Conservation (phyloP, 2,797 vertebrate genomes). For the Decapterus maruadsi region DNA sequence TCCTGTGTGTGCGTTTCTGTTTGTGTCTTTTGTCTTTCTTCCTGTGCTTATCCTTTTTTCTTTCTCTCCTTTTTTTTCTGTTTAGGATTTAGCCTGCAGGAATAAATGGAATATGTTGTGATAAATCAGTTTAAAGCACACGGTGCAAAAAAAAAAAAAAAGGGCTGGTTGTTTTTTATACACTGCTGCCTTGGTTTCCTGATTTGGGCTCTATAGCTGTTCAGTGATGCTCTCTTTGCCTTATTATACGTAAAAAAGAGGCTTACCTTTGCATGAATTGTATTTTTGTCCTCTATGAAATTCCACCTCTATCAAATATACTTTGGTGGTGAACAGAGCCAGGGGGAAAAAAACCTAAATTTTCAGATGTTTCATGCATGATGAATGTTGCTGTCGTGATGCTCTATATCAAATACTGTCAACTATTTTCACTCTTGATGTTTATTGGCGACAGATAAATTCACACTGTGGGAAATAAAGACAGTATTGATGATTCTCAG, state of each 20-base stretch:
- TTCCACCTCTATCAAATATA: background rate
- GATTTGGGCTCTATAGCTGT: slow-evolving; percentile 5
- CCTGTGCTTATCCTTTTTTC: slow-evolving; percentile 14
- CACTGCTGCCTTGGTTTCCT: slow-evolving; percentile 11
- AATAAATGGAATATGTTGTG: slow-evolving; percentile 45
- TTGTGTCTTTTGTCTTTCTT: slow-evolving; percentile 11
- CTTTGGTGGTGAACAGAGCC: background rate
- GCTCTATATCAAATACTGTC: background rate
- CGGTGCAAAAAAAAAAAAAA: slow-evolving; percentile 1
- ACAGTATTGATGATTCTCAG: slow-evolving; percentile 22
- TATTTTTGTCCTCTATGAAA: slow-evolving; percentile 25
- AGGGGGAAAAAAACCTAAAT: background rate
- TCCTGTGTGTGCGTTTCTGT: slow-evolving; percentile 13
- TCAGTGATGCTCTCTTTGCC: background rate
- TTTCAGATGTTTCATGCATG: background rate
- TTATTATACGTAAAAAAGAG: background rate
- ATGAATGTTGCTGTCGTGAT: background rate
- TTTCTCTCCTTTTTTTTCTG: background rate
- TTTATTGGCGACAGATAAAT: slow-evolving; percentile 28
- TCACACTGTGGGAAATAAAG: slow-evolving; percentile 31
- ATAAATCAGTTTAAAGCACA: slow-evolving; percentile 49
- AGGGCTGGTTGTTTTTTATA: background rate
- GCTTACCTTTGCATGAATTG: slow-evolving; percentile 14
- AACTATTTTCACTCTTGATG: slow-evolving; percentile 11
- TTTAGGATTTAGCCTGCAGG: slow-evolving; percentile 42